Conservation (phyloP, 2,888 invertebrate species). For the Torymus aiolomorphi region DNA sequence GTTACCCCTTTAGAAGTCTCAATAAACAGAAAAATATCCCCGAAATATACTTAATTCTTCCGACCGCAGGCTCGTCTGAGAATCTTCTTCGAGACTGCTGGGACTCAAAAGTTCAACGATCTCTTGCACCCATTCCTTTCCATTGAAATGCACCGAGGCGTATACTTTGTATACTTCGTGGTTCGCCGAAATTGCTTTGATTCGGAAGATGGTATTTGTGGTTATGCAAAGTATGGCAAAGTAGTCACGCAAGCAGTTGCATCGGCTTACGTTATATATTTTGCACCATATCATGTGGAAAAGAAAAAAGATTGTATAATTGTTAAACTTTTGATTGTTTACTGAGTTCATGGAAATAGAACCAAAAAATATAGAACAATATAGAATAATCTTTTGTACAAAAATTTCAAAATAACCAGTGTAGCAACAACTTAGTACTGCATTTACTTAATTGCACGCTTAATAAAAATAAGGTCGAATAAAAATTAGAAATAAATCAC, state of each 20-base stretch:
- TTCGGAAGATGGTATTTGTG: conserved; percentile 43
- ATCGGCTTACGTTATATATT: not conserved
- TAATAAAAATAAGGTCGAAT: too few relatives aligned
- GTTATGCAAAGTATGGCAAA: conserved; percentile 27
- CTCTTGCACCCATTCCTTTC: conserved; percentile 33
- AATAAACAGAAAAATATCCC: conserved; percentile 17
- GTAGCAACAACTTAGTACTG: too few relatives aligned
- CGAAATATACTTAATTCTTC: not conserved
- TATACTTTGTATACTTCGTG: conserved; percentile 40
- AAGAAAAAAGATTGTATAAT: too few relatives aligned
- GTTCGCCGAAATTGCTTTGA: conserved; percentile 39
- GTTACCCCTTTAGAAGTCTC: conserved; percentile 10
- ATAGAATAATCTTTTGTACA: too few relatives aligned
- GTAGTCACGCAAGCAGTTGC: conserved; percentile 28
- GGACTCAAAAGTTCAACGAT: conserved; percentile 41
- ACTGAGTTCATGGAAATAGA: too few relatives aligned
- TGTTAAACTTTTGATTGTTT: too few relatives aligned
- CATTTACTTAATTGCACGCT: too few relatives aligned
- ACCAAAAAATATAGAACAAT: too few relatives aligned
- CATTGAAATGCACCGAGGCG: conserved; percentile 48
- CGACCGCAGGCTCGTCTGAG: too few relatives aligned
- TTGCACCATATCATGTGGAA: not conserved
- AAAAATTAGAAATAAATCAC: too few relatives aligned
- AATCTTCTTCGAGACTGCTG: not conserved
- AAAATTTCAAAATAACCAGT: too few relatives aligned